These are phyloP conservation scores for Adelognathus sp. DNA, from an alignment of 2,888 invertebrate genomes.

Conservation along the genomic window DNA sequence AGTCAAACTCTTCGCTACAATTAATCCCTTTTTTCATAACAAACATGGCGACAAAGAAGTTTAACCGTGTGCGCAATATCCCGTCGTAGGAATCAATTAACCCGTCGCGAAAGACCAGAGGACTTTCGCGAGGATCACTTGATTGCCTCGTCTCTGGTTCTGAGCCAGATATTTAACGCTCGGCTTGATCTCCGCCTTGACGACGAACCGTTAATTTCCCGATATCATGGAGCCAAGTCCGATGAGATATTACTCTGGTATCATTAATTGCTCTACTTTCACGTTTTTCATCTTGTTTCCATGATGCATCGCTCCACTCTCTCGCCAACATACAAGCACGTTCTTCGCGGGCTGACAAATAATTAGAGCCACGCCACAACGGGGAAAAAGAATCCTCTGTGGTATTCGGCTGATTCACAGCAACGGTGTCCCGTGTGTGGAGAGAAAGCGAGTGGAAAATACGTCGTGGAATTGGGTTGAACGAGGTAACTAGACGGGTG, in stretches of 20 bases:
- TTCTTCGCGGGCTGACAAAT: not conserved
- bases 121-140: not conserved
- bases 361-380: not conserved
- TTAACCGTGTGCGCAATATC: no score
- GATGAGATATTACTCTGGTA: constrained; percentile 22
- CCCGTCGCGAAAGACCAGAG: not conserved
- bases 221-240: not conserved
- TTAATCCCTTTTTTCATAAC: not conserved
- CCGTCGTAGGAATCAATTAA: not conserved
- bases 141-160: constrained; percentile 5
- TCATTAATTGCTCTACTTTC: not conserved
- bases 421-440: not conserved
- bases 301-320: not conserved
- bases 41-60: not conserved
- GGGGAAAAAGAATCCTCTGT: not conserved
- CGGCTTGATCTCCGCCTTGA: not conserved
- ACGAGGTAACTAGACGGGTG: not conserved
- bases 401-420: not conserved
- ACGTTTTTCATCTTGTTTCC: no score
- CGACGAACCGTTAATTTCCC: constrained; percentile 14
- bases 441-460: not conserved
- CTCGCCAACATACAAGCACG: not conserved
- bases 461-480: not conserved
- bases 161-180: constrained; percentile 23
- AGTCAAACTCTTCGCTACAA: not conserved